Conservation (phyloP, 2,113 vertebrate species). For the Dicrurus megarhynchus region DNA sequence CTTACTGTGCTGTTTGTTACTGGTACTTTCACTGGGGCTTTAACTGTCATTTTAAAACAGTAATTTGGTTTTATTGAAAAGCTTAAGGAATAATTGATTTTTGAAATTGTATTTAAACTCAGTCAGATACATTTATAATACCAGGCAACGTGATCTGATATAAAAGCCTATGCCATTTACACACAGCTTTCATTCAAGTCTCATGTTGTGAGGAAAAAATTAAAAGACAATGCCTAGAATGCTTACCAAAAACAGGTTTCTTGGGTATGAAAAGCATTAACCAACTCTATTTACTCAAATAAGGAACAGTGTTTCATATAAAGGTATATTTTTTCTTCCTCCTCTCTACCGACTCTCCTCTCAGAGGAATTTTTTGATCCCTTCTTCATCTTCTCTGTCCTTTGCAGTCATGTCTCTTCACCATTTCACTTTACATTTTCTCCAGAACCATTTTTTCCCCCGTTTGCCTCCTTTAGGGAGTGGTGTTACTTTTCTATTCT, state of each 20-base stretch:
- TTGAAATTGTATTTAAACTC: not conserved
- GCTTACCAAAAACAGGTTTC: not conserved
- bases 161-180: not conserved
- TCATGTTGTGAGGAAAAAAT: not conserved
- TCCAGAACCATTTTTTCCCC: not conserved
- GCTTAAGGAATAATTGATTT: not conserved
- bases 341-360: not conserved
- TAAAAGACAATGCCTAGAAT: not conserved
- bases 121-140: not conserved
- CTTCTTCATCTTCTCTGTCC: not conserved
- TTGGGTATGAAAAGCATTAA: not conserved
- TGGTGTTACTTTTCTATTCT: not conserved
- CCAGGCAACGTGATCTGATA: not conserved
- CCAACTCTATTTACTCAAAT: not conserved
- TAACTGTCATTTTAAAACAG: not conserved
- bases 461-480: not conserved
- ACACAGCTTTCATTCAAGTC: not conserved
- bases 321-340: not conserved
- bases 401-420: not conserved
- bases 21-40: not conserved
- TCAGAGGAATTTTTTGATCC: not conserved
- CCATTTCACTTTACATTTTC: not conserved
- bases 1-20: not conserved
- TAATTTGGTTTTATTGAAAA: not conserved
- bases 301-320: not conserved